These are phyloP conservation scores for Crypturellus undulatus DNA, from an alignment of 2,113 vertebrate genomes.

Conservation along the genomic window DNA sequence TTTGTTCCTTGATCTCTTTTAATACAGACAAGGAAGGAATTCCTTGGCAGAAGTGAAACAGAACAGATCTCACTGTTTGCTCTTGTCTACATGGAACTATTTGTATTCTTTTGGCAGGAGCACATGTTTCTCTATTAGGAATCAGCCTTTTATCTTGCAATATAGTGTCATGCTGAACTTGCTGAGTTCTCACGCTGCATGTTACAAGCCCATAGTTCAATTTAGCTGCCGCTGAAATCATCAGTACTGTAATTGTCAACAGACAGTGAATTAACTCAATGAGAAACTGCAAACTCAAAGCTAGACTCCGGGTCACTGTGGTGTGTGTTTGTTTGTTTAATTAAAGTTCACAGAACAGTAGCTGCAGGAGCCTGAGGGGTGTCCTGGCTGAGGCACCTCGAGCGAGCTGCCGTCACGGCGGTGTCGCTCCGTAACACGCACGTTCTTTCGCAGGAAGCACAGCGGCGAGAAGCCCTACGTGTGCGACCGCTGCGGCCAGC, in stretches of 20 bases:
- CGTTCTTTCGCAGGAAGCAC: conserved; percentile 84
- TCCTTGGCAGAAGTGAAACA: neutral
- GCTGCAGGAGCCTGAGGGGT: neutral
- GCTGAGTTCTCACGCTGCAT: rapidly evolving
- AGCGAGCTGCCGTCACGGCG: rapidly evolving
- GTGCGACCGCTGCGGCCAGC: conserved; percentile 93
- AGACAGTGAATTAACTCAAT: rapidly evolving
- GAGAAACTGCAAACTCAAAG: neutral
- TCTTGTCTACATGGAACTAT: rapidly evolving
- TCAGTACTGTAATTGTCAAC: rapidly evolving
- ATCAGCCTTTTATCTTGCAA: neutral
- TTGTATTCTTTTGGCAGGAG: neutral
- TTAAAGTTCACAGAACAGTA: neutral
- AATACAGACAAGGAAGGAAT: neutral
- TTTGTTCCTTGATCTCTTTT: neutral
- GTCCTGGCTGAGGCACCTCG: neutral
- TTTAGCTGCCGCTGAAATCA: neutral
- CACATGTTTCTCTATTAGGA: neutral
- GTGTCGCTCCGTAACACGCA: neutral
- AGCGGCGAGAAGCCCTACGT: conserved; percentile 98
- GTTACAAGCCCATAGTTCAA: rapidly evolving
- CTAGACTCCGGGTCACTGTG: rapidly evolving
- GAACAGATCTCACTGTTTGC: neutral
- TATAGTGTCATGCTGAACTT: rapidly evolving
- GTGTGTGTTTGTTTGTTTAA: too few relatives aligned